Evolutionary conservation across 2,888 invertebrate genomes (phyloP), one percentile per base, ranked within the genome.

Genomic region (Thereva unica): DNA sequence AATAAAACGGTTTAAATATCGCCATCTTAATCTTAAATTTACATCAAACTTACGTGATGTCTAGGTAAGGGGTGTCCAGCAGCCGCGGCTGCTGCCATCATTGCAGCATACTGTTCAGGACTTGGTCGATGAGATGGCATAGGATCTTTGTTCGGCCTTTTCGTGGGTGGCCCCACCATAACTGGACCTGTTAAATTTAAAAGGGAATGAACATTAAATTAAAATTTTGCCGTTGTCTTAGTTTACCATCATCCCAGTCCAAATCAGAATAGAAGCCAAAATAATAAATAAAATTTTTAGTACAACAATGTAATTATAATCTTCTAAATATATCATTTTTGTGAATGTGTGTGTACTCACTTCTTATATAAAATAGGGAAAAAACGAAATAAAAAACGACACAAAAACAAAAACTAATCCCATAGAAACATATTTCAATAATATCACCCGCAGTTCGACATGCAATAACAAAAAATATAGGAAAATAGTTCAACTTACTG

Each of bases 91-190:
- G 85, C 84, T 73, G 87, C 87, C 75, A 88, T 87, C 86, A 88
- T 86, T 73, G 87, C 86, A 72, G 87, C 88, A 83, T 87, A 88
- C 80, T 88, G 88, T 78, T 89, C 89, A 74, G 86, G 85, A 76
- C 85, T 85, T 71, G 86, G 86, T 76, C 88, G 85, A 82, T 87
- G 86, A 79, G 88, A 86, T 74, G 87, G 87, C 83, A 87, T 85
- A 64, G 88, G 87, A 82, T 89, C 90, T 83, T 89, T 90, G 82
- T 87, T 88, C 74, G 90, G 89, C 73, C 94, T 87, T 84, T 95
- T 95, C 72, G 91, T 84, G 54, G 90, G 89, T 72, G 93, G 91
- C 66, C 79, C 79, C 68, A 76, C 73, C 66, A 78, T 75, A 67
- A 77, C 75, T 71, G 78, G 77, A 64, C 66, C 71, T 72, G 40